Percentiles rank a stretch among this genome's conserved stretches.
Conservation (phyloP, 1,140 invertebrate genomes). For the Oryctes rhinoceros region DNA sequence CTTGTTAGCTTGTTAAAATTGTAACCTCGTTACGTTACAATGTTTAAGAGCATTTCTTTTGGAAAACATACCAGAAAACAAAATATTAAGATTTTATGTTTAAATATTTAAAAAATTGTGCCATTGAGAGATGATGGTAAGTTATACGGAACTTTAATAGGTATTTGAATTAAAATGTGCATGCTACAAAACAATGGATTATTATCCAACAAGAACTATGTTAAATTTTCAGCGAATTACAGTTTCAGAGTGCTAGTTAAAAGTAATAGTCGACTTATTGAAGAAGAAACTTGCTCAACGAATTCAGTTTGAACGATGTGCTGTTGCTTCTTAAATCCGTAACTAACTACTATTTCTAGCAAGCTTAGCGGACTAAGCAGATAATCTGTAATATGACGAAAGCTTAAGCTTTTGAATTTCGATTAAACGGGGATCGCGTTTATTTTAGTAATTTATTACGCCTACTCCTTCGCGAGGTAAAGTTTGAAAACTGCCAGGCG, state of each 20-base stretch:
- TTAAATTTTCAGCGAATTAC: not conserved
- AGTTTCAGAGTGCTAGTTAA: too few species aligned
- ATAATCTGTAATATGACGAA: not conserved
- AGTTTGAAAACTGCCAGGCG: not conserved
- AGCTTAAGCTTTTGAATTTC: not conserved
- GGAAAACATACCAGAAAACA: too few species aligned
- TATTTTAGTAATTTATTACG: not conserved
- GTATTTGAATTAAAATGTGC: not conserved
- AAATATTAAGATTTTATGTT: too few species aligned
- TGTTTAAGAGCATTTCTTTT: too few species aligned
- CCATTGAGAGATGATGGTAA: too few species aligned
- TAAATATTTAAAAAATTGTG: too few species aligned
- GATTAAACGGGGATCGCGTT: not conserved
- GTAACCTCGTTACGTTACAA: too few species aligned
- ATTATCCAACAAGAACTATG: not conserved
- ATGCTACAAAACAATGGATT: not conserved
- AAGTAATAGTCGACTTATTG: not conserved
- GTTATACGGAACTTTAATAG: too few species aligned
- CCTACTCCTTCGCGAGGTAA: not conserved
- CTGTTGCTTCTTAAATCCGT: not conserved
- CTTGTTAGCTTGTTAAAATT: too few species aligned
- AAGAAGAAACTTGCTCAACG: not conserved
- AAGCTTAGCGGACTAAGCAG: not conserved
- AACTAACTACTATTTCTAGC: not conserved
- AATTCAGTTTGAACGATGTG: not conserved